Conservation (phyloP, 2,888 invertebrate genomes). For the Exephanes ischioxanthus region DNA sequence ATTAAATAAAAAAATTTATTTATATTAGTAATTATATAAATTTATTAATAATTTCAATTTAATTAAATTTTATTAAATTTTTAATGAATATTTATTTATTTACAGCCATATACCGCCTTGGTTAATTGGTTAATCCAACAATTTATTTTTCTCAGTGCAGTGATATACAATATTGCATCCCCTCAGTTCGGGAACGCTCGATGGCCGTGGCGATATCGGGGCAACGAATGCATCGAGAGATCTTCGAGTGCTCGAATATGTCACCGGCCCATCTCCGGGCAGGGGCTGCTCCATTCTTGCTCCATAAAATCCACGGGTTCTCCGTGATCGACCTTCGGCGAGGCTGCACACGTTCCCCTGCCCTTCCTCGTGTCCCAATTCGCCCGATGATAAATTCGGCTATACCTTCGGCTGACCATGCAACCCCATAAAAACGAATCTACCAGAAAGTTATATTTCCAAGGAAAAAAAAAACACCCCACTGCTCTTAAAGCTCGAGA, state of each 20-base stretch:
- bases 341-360: not conserved
- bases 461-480: not conserved
- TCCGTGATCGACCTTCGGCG: slow-evolving; percentile 19
- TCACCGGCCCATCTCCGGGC: slow-evolving; percentile 16
- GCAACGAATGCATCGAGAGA: slow-evolving; percentile 31
- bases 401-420: slow-evolving; percentile 39
- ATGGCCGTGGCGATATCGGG: not conserved
- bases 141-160: no score
- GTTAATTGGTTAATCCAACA: no score
- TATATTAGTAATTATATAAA: no score
- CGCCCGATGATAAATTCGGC: slow-evolving; percentile 42
- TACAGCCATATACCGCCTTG: no score
- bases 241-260: slow-evolving; percentile 38
- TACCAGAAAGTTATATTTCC: slow-evolving; percentile 25
- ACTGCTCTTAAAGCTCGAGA: not conserved
- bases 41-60: no score
- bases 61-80: no score
- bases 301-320: slow-evolving; percentile 55
- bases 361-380: slow-evolving; percentile 37
- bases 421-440: slow-evolving; percentile 58
- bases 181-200: not conserved
- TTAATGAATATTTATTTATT: no score
- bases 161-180: slow-evolving; percentile 2
- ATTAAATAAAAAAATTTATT: no score
- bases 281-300: slow-evolving; percentile 42